Evolutionary conservation across 2,888 invertebrate genomes (phyloP).

Genomic region (Dendrolimus houi): DNA sequence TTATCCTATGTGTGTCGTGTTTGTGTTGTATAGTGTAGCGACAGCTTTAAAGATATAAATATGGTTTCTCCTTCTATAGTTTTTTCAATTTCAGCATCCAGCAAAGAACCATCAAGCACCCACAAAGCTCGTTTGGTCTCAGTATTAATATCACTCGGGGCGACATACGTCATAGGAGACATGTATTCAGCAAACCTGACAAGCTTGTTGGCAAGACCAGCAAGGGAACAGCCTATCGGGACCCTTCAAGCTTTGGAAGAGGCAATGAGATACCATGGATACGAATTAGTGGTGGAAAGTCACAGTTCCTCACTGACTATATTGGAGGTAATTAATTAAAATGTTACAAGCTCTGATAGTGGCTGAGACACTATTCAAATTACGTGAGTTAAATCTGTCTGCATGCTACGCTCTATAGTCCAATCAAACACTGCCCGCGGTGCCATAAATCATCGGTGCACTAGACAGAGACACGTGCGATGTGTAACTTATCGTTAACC

Average conservation of each 20-base stretch:
- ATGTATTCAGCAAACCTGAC: slow-evolving; percentile 88
- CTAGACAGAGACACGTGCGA: too few relatives aligned
- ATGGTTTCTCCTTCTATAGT: too few relatives aligned
- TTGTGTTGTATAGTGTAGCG: too few relatives aligned
- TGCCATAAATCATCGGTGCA: too few relatives aligned
- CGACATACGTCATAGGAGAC: slow-evolving; percentile 86
- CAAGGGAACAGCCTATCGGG: slow-evolving; percentile 81
- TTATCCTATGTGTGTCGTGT: too few relatives aligned
- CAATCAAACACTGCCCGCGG: too few relatives aligned
- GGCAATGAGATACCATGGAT: slow-evolving; percentile 79
- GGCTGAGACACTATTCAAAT: too few relatives aligned
- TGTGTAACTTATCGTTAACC: too few relatives aligned
- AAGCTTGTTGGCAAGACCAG: slow-evolving; percentile 83
- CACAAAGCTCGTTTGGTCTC: slow-evolving; percentile 82
- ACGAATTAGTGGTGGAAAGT: slow-evolving; percentile 82
- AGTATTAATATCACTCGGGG: slow-evolving; percentile 82
- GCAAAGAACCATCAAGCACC: slow-evolving; percentile 77
- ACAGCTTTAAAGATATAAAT: too few relatives aligned
- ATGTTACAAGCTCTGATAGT: too few relatives aligned
- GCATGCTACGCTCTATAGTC: too few relatives aligned
- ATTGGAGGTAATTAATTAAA: slow-evolving; percentile 70
- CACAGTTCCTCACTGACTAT: slow-evolving; percentile 84
- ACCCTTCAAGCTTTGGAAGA: slow-evolving; percentile 79
- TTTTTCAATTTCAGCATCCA: slow-evolving; percentile 51
- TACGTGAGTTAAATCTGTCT: too few relatives aligned